Conservation (phyloP, 35 echinoderm and acorn worm genomes). For the Holothuria glaberrima region DNA sequence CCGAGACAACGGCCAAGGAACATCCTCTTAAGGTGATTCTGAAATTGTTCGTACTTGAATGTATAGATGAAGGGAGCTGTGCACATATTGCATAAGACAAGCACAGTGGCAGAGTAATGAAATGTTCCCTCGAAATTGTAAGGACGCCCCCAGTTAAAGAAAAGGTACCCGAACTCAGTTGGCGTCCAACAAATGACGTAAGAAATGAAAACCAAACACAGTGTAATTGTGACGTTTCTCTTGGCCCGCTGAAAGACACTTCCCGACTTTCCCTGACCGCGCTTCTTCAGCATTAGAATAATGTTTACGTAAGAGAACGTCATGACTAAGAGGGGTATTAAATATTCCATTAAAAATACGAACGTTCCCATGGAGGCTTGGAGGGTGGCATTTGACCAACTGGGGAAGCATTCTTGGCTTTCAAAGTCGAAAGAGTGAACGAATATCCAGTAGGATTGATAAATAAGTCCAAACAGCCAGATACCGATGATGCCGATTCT, state of each 20-base stretch:
- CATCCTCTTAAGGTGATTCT: conserved; percentile 63
- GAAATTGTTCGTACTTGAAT: conserved; percentile 86
- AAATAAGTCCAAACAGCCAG: conserved; percentile 73
- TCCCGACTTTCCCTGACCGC: conserved; percentile 43
- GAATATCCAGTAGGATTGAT: conserved; percentile 72
- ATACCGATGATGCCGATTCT: conserved; percentile 50
- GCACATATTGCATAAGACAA: conserved; percentile 89
- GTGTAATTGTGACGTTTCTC: conserved; percentile 81
- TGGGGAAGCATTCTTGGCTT: conserved; percentile 41
- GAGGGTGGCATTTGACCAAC: conserved; percentile 48
- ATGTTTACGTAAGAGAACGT: conserved; percentile 83
- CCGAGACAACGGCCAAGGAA: conserved; percentile 39
- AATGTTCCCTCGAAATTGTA: conserved; percentile 69
- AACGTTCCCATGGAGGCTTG: conserved; percentile 66
- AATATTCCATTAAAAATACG: conserved; percentile 78
- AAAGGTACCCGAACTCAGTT: conserved; percentile 68
- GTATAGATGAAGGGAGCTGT: conserved; percentile 87
- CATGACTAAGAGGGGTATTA: conserved; percentile 79
- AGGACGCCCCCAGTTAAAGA: conserved; percentile 61
- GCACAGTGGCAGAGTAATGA: conserved; percentile 60
- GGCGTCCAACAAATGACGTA: conserved; percentile 88
- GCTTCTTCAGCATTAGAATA: conserved; percentile 64
- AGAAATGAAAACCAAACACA: conserved; percentile 71
- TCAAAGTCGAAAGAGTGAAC: conserved; percentile 27
- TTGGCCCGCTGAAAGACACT: conserved; percentile 78